These are phyloP conservation scores for Lasioglossum albipes DNA, from an alignment of 1,140 invertebrate genomes.

Conservation along the genomic window DNA sequence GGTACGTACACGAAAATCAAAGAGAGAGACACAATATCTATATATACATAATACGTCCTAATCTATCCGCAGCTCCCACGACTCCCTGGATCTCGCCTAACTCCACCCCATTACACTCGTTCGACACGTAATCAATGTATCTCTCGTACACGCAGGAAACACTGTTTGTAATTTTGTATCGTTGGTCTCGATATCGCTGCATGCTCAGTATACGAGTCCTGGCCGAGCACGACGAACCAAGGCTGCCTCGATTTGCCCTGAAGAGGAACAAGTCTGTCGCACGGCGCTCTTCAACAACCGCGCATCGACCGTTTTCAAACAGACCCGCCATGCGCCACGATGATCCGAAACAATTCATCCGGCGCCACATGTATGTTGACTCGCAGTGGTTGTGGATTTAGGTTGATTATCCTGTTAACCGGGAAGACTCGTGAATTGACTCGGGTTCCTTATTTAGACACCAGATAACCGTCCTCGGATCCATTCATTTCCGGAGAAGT, in stretches of 20 bases:
- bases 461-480: no score
- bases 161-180: conserved; percentile 67
- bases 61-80: not conserved
- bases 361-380: no score
- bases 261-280: not conserved
- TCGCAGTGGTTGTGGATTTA: no score
- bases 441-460: no score
- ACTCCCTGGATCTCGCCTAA: not conserved
- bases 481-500: no score
- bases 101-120: conserved; percentile 41
- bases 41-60: conserved; percentile 49
- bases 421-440: no score
- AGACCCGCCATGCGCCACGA: no score
- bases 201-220: conserved; percentile 70
- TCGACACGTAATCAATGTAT: conserved; percentile 41
- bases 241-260: not conserved
- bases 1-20: conserved; percentile 62
- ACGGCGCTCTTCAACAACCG: no score
- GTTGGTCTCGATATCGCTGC: conserved; percentile 74
- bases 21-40: conserved; percentile 48
- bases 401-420: no score
- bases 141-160: conserved; percentile 51
- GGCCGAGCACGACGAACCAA: conserved; percentile 74
- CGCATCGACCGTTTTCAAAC: no score
- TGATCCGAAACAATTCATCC: no score